Base-by-base conservation (phyloP, 2,888 invertebrate genomes). In the Lydus trimaculatus region DNA sequence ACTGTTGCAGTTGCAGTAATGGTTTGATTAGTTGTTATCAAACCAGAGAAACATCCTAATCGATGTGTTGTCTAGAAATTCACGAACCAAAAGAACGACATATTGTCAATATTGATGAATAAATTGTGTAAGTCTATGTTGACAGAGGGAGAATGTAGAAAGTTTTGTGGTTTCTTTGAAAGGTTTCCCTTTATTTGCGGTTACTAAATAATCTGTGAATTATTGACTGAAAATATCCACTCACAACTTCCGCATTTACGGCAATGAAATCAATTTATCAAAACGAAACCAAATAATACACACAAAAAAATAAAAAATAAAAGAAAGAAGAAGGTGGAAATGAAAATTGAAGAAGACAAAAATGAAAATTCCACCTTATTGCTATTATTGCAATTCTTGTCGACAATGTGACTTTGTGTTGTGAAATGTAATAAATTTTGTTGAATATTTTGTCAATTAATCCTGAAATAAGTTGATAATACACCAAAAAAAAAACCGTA, bases 261-360 rank as follows among this genome's bases (percentile, higher is more conserved):
- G 17, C n/a, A 43, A 43, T 43, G 43, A 43, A 43, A 43, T 43
- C 43, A 43, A 43, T 43, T 43, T n/a, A n/a, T 43, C 43, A 43
- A 43, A 43, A 17, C 7, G 43, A 17, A 43, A 43, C 43, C 39
- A n/a, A 39, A n/a, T 15, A 39, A 39, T 39, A 33, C 7, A 13
- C 33, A 11, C 11, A 33, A 3, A 13, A 33, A 33, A 33, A 11
- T n/a, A n/a, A n/a, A n/a, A n/a, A n/a, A n/a, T n/a, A n/a, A n/a
- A n/a, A n/a, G 13, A 4, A 5, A 0, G 3, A 43, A n/a, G 43
- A 17, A 43, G 7, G 43, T 43, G 7, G 43, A 43, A 43, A 43
- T 43, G 17, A 17, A 43, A 43, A 17, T 17, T 17, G 43, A 17
- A 7, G 5, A 43, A 43, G 17, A 43, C 7, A 43, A 17, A 43